These are phyloP conservation scores for Cardiocondyla obscurior DNA, from an alignment of 1,140 invertebrate genomes.

Conservation along the genomic window DNA sequence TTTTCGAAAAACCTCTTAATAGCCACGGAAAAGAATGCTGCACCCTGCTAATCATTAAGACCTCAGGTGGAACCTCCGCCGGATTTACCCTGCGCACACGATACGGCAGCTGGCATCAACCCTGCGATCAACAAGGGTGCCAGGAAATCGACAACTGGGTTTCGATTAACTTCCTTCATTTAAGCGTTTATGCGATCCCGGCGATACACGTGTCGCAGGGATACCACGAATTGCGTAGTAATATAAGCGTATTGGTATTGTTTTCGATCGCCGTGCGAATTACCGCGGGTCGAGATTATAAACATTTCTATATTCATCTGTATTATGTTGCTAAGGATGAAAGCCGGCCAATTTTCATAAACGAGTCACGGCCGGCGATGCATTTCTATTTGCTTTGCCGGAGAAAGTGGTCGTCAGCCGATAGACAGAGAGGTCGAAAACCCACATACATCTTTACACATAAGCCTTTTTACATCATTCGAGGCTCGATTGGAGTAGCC, in stretches of 20 bases:
- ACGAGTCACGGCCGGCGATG: conserved; percentile 39
- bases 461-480: conserved; percentile 44
- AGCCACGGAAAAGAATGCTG: conserved; percentile 62
- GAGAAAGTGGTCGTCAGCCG: conserved; percentile 56
- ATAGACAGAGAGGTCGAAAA: conserved; percentile 6
- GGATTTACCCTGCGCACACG: conserved; percentile 17
- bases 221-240: conserved; percentile 23
- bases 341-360: conserved; percentile 66
- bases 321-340: conserved; percentile 51
- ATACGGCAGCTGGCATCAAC: conserved; percentile 71
- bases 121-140: conserved; percentile 65
- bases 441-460: background rate
- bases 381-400: conserved; percentile 66
- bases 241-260: background rate
- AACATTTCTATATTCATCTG: background rate
- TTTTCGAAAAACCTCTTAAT: conserved; percentile 76
- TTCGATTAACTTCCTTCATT: conserved; percentile 81
- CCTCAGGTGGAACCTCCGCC: conserved; percentile 20
- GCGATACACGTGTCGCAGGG: conserved; percentile 42
- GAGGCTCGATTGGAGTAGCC: conserved; percentile 14
- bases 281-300: background rate
- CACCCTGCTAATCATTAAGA: conserved; percentile 63
- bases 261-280: background rate
- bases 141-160: conserved; percentile 66
- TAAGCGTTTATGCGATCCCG: conserved; percentile 71